Evolutionary conservation across 2,113 vertebrate genomes (phyloP).

Genomic region (Datnioides undecimradiatus): DNA sequence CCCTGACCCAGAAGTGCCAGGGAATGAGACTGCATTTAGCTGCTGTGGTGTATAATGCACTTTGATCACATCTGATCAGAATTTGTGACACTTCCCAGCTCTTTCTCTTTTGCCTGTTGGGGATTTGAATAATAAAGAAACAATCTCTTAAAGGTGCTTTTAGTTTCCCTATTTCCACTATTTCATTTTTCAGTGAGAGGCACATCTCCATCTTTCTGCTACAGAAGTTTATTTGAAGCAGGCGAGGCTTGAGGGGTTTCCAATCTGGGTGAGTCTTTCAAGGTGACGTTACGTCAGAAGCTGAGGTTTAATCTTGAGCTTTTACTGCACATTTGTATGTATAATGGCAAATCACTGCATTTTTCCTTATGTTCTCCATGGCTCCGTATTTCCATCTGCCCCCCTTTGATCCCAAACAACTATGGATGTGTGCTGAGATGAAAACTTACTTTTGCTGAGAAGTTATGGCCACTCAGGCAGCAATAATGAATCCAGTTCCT

Average conservation of each 20-base stretch:
- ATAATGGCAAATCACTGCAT: neutral
- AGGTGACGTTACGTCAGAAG: slow-evolving; percentile 37
- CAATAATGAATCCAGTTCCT: slow-evolving; percentile 13
- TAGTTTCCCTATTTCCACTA: slow-evolving; percentile 43
- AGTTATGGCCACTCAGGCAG: neutral
- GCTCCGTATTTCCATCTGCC: neutral
- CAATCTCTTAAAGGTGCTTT: slow-evolving; percentile 61
- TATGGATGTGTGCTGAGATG: neutral
- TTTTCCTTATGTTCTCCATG: neutral
- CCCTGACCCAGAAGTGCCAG: slow-evolving; percentile 70
- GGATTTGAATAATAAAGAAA: slow-evolving; percentile 73
- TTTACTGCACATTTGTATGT: neutral
- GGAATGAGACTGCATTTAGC: slow-evolving; percentile 58
- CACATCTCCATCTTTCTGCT: slow-evolving; percentile 24
- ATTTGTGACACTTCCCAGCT: slow-evolving; percentile 59
- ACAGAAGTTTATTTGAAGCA: slow-evolving; percentile 51
- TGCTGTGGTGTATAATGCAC: slow-evolving; percentile 62
- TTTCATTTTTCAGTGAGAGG: slow-evolving; percentile 54
- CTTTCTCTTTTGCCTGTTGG: slow-evolving; percentile 54
- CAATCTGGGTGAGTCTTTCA: slow-evolving; percentile 49
- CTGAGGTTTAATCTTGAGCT: slow-evolving; percentile 7
- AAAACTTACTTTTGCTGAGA: slow-evolving; percentile 12
- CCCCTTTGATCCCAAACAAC: slow-evolving; percentile 7
- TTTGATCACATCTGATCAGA: slow-evolving; percentile 72
- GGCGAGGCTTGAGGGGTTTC: slow-evolving; percentile 58